Conservation (phyloP, 2,888 invertebrate genomes). For the Agrotis puta region DNA sequence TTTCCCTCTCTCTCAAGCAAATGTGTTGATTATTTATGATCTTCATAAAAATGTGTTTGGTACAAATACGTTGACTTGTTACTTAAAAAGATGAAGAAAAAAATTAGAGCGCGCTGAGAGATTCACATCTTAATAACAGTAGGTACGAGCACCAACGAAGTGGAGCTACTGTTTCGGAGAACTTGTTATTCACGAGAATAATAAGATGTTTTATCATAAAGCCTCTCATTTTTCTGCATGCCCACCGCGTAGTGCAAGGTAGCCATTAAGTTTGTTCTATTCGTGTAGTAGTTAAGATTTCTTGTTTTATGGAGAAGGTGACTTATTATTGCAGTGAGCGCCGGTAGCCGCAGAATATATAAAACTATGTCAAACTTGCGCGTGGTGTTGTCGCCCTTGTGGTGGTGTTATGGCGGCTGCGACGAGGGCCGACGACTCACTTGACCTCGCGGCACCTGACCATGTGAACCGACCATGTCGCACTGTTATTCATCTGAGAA, state of each 20-base stretch:
- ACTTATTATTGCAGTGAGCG: slow-evolving; percentile 20
- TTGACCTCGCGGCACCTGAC: slow-evolving; percentile 79
- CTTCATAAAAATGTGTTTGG: neutral
- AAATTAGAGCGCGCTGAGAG: slow-evolving; percentile 66
- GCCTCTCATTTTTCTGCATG: slow-evolving; percentile 72
- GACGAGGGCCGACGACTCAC: slow-evolving; percentile 44
- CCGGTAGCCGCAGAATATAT: slow-evolving; percentile 16
- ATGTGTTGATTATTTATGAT: neutral
- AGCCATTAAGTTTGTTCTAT: slow-evolving; percentile 46
- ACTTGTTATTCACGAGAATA: slow-evolving; percentile 72
- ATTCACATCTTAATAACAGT: slow-evolving; percentile 76
- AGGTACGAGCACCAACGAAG: slow-evolving; percentile 74
- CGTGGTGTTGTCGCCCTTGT: slow-evolving; percentile 30
- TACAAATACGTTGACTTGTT: neutral
- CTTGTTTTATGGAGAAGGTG: slow-evolving; percentile 5
- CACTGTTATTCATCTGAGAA: slow-evolving; percentile 84
- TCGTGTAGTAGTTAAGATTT: slow-evolving; percentile 27
- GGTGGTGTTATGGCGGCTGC: slow-evolving; percentile 13
- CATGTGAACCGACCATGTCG: slow-evolving; percentile 78
- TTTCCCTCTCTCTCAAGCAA: neutral
- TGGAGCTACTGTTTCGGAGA: slow-evolving; percentile 77
- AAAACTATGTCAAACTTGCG: slow-evolving; percentile 12
- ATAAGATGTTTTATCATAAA: slow-evolving; percentile 74
- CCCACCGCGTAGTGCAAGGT: slow-evolving; percentile 50
- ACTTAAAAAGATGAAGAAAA: slow-evolving; percentile 51